These are phyloP conservation scores for Liasis olivaceus DNA, from an alignment of 2,797 vertebrate genomes.

Conservation along the genomic window DNA sequence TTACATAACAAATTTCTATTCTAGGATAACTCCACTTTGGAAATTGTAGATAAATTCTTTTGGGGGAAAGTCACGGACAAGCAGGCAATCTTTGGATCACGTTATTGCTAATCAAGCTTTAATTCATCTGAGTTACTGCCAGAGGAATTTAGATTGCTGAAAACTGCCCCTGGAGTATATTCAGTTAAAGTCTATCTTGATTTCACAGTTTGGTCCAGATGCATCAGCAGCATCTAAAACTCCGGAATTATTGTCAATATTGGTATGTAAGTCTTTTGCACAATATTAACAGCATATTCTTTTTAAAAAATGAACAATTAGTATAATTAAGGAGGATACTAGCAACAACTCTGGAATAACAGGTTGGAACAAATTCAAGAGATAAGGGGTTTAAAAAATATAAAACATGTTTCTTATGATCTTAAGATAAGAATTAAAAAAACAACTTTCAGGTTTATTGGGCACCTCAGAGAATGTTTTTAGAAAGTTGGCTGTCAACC, in stretches of 20 bases:
- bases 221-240: neutral
- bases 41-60: neutral
- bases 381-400: neutral
- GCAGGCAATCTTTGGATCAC: neutral
- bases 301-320: neutral
- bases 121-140: neutral
- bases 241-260: neutral
- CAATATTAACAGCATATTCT: neutral
- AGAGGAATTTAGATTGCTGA: neutral
- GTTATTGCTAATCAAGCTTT: neutral
- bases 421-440: neutral
- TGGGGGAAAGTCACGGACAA: neutral
- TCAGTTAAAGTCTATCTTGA: neutral
- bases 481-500: neutral
- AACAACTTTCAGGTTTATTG: neutral
- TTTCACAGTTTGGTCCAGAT: neutral
- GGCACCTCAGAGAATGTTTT: neutral
- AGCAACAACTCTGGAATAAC: neutral
- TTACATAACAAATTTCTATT: neutral
- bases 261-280: neutral
- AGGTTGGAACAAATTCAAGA: neutral
- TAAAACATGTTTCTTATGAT: neutral
- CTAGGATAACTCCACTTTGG: neutral
- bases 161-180: neutral
- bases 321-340: neutral